A percentile compares a stretch with the other conserved stretches of the same genome.
Evolutionary conservation across 2,113 vertebrate species (phyloP).

Genomic region (Puma concolor): DNA sequence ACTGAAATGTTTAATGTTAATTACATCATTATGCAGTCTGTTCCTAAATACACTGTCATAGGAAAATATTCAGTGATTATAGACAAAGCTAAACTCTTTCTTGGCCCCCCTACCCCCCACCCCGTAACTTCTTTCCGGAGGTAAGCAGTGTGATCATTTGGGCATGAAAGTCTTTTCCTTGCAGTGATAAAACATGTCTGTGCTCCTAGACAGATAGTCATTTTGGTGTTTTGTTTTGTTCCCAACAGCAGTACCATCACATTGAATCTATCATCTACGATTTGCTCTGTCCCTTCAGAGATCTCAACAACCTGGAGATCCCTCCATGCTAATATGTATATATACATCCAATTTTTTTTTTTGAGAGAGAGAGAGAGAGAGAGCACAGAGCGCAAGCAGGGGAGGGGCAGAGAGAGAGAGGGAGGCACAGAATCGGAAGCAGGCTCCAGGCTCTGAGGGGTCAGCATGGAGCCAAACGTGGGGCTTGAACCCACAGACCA

Average conservation of each 20-base stretch:
- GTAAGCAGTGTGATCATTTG: background rate
- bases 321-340: accelerated
- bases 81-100: background rate
- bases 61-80: background rate
- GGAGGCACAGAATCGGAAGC: background rate
- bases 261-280: background rate
- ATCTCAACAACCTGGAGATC: background rate
- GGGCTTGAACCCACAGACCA: background rate
- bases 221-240: background rate
- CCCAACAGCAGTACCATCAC: background rate
- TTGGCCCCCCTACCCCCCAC: background rate
- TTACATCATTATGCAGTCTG: background rate
- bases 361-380: background rate
- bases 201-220: background rate
- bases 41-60: background rate
- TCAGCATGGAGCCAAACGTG: accelerated
- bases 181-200: background rate
- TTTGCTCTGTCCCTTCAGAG: background rate
- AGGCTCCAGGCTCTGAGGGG: background rate
- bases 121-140: background rate
- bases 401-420: background rate
- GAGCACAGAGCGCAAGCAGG: background rate
- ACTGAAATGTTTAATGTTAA: background rate
- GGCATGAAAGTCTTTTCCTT: background rate
- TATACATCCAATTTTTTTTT: background rate